Base-by-base conservation (phyloP, 2,888 invertebrate genomes). In the Drosophila austrosaltans region DNA sequence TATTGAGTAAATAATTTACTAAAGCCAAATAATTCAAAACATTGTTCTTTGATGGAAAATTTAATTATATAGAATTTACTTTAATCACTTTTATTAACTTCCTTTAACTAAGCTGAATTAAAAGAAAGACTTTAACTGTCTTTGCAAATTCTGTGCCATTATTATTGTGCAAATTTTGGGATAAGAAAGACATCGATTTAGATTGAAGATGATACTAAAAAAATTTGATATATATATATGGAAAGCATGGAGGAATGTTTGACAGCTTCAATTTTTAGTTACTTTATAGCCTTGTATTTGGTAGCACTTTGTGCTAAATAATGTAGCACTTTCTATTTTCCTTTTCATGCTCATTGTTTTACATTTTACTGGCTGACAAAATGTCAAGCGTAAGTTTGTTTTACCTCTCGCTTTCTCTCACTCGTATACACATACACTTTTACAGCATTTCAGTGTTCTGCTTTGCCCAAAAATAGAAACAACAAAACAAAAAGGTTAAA, bases 361-460 rank as follows among this genome's bases (percentile, higher is more conserved):
- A 22, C 53, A 22, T 62, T 62, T 62, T 62, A 20, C 32, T 61
- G 74, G 74, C 74, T 42, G 68, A 53, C 48, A 59, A 59, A 71
- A 68, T 76, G 66, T 76, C 67, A 70, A 56, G 67, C 62, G 62
- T 65, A 30, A 42, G 62, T 61, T 71, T 54, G 30, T n/a, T 30
- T 36, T 8, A 8, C 36, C 36, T 36, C 36, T 36, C 32, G 3
- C 32, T 32, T 7, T 6, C 32, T 32, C 32, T 32, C 32, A 1
- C 32, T 32, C 32, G 3, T 6, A 63, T 72, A 28, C 77, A 20
- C 36, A 8, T 8, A 36, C 25, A 30, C 10, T 25, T 48, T 48
- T 25, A 48, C 25, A 25, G 48, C 48, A 25, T 25, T 48, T 48
- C 25, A 48, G 3, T 48, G 48, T 10, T 48, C 48, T 48, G 48